Conservation (phyloP, 2,113 vertebrate species). For the Urocolius indicus region DNA sequence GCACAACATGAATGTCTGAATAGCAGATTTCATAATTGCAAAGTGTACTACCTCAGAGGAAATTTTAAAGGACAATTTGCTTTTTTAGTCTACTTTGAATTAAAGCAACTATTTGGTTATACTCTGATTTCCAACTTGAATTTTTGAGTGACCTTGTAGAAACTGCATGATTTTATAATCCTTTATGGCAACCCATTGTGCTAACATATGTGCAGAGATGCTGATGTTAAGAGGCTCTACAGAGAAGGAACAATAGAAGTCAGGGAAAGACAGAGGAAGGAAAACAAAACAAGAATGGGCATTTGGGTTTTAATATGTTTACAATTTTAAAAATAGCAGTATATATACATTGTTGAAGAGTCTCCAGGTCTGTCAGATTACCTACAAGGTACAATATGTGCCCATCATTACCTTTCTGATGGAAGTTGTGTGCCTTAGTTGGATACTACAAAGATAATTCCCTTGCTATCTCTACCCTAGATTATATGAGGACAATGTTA, state of each 20-base stretch:
- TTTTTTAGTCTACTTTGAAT: not conserved
- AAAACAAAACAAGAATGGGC: not conserved
- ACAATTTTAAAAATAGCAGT: not conserved
- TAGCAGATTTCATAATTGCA: not conserved
- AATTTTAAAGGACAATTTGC: not conserved
- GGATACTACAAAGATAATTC: not conserved
- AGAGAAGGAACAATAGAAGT: not conserved
- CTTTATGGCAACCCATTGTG: constrained; percentile 11
- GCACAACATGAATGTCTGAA: not conserved
- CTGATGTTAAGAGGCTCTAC: not conserved
- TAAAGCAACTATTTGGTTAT: not conserved
- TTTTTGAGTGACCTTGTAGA: constrained; percentile 14
- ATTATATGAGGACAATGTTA: not conserved
- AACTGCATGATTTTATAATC: not conserved
- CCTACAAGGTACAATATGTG: not conserved
- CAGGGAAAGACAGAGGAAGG: not conserved
- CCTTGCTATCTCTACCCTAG: not conserved
- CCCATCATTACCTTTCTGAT: not conserved
- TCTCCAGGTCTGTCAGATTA: not conserved
- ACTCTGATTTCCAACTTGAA: not conserved
- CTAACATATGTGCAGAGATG: not conserved
- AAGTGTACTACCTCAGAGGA: not conserved
- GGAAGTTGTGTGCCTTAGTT: not conserved
- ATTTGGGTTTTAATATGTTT: not conserved
- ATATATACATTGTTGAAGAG: not conserved